These are phyloP conservation scores for Botia almorhae DNA, from an alignment of 2,797 vertebrate genomes.

Conservation along the genomic window DNA sequence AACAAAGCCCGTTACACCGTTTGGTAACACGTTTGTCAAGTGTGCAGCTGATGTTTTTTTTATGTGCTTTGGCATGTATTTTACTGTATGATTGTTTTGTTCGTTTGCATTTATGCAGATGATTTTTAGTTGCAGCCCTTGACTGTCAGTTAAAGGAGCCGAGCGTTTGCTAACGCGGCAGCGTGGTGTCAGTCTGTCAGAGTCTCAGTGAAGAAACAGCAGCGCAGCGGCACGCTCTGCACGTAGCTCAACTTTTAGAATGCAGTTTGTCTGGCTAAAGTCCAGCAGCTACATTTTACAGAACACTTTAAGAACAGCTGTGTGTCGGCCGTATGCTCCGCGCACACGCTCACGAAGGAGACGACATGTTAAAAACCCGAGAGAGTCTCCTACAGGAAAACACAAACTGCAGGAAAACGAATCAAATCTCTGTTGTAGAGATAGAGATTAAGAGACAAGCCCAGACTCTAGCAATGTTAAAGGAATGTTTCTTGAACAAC, in stretches of 20 bases:
- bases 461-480: background rate
- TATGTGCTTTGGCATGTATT: background rate
- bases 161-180: constrained; percentile 52
- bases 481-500: background rate
- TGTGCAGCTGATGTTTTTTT: background rate
- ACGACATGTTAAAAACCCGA: background rate
- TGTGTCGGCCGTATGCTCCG: background rate
- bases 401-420: background rate
- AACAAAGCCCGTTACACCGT: background rate
- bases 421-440: background rate
- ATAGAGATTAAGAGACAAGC: background rate
- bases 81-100: background rate
- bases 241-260: constrained; percentile 65
- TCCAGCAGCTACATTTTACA: constrained; percentile 23
- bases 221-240: constrained; percentile 59
- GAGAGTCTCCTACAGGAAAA: background rate
- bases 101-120: background rate
- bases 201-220: constrained; percentile 28
- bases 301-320: background rate
- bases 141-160: background rate
- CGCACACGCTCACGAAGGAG: background rate
- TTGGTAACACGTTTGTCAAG: background rate
- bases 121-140: background rate
- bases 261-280: constrained; percentile 58
- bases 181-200: constrained; percentile 37